Evolutionary conservation across 2,113 vertebrate genomes (phyloP).

Genomic region (Plotosus lineatus): DNA sequence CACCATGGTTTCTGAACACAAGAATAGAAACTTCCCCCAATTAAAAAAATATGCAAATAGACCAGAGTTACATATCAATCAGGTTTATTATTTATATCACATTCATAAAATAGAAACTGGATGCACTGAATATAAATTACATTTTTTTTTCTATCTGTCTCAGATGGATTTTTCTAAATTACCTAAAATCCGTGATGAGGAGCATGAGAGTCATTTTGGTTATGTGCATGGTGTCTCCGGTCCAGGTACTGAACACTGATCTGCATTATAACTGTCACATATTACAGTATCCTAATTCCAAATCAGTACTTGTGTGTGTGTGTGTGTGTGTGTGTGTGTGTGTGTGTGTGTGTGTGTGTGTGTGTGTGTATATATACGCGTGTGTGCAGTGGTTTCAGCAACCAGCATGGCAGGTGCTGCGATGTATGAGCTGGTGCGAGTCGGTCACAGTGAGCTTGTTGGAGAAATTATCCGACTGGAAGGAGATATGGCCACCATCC

Average conservation of each 20-base stretch:
- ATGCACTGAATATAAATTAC: no score
- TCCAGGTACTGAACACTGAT: conserved; percentile 74
- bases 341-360: background rate
- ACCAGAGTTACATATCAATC: no score
- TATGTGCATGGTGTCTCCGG: conserved; percentile 91
- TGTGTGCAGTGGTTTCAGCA: conserved; percentile 94
- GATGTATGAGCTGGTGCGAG: conserved; percentile 97
- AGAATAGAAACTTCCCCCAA: no score
- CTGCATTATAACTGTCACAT: background rate
- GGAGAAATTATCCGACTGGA: conserved; percentile 97
- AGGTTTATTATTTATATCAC: no score
- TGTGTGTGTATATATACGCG: conserved; percentile 36
- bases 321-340: background rate
- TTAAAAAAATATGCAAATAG: no score
- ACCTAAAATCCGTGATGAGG: conserved; percentile 90
- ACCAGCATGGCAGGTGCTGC: conserved; percentile 94
- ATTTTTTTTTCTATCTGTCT: conserved; percentile 69
- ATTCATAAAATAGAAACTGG: no score
- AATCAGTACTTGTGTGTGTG: no score
- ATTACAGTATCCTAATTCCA: no score
- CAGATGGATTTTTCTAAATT: conserved; percentile 97
- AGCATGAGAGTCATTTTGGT: conserved; percentile 87
- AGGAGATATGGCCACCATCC: conserved; percentile 96
- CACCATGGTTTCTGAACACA: no score
- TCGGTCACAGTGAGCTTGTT: conserved; percentile 93